Conservation (phyloP, 2,797 vertebrate species). For the Erpetoichthys calabaricus region DNA sequence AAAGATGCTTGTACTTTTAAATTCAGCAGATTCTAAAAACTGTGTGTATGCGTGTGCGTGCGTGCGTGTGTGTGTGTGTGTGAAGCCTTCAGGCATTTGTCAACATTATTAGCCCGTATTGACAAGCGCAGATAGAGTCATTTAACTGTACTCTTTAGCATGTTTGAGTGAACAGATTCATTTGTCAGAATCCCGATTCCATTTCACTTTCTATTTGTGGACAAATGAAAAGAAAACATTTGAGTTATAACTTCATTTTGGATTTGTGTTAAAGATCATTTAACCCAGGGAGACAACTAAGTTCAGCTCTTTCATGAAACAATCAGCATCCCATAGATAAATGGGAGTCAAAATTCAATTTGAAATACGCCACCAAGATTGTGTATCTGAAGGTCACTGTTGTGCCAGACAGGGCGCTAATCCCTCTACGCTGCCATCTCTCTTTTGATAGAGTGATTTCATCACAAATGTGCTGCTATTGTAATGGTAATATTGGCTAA, state of each 20-base stretch:
- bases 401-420: not conserved
- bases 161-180: not conserved
- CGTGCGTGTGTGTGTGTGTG: too few relatives aligned
- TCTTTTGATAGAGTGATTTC: not conserved
- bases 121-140: not conserved
- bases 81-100: not conserved
- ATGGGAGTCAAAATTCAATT: not conserved
- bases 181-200: not conserved
- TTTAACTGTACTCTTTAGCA: not conserved
- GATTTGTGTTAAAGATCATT: not conserved
- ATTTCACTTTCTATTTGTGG: not conserved
- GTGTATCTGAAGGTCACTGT: not conserved
- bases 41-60: too few relatives aligned
- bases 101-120: slow-evolving; percentile 1
- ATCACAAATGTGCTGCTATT: not conserved
- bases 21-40: too few relatives aligned
- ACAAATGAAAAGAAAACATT: not conserved
- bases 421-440: not conserved
- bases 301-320: not conserved
- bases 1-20: too few relatives aligned
- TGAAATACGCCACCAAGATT: not conserved
- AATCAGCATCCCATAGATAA: not conserved
- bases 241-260: not conserved
- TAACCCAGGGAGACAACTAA: not conserved
- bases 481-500: too few relatives aligned